Percentiles rank a stretch among this genome's conserved stretches.
Evolutionary conservation across 2,113 vertebrate species (phyloP).

Genomic region (Carassius auratus): DNA sequence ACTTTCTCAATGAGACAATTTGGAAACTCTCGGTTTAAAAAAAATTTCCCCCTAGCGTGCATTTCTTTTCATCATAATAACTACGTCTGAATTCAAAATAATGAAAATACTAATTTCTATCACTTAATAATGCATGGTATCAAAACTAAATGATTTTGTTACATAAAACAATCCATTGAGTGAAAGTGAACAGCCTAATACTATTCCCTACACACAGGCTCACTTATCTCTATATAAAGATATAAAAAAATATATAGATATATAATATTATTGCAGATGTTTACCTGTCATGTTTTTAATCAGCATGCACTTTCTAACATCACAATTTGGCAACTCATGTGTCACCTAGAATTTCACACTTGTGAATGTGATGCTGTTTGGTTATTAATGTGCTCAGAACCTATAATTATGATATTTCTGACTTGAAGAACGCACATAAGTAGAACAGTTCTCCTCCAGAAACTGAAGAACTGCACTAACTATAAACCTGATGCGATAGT

Average conservation of each 20-base stretch:
- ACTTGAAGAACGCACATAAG: neutral
- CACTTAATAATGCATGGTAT: neutral
- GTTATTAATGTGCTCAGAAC: neutral
- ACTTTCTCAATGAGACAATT: no score
- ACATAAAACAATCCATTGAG: neutral
- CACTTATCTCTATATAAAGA: neutral
- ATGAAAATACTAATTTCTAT: neutral
- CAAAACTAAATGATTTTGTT: neutral
- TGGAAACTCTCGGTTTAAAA: neutral
- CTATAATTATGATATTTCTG: neutral
- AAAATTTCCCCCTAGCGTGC: no score
- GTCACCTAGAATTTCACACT: neutral
- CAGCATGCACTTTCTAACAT: neutral
- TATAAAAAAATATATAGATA: neutral
- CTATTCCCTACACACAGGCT: no score
- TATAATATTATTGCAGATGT: neutral
- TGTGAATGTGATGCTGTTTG: neutral
- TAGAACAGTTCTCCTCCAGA: neutral
- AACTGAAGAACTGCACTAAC: neutral
- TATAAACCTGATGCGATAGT: neutral
- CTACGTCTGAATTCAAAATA: neutral
- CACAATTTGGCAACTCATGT: neutral
- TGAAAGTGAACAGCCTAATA: no score
- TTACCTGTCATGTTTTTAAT: neutral
- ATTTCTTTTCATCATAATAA: no score